A percentile compares a stretch with the other conserved stretches of the same genome.
These are phyloP conservation scores for Anticlea derivata DNA, from an alignment of 2,888 invertebrate genomes.

Conservation along the genomic window DNA sequence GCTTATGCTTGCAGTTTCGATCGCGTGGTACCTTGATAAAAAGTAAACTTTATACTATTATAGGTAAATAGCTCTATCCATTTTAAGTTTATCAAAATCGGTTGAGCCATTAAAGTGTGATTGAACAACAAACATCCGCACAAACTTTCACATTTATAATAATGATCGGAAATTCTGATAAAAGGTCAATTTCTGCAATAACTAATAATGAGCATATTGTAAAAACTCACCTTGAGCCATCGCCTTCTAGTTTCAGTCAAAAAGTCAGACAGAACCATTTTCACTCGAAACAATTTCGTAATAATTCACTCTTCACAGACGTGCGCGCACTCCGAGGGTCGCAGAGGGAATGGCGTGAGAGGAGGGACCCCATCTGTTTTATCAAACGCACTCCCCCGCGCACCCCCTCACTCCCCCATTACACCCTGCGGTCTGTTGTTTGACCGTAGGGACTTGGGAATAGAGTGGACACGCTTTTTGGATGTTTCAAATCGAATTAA, in stretches of 20 bases:
- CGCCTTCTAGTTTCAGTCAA: conserved; percentile 74
- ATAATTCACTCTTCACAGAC: conserved; percentile 33
- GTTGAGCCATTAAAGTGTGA: too few relatives aligned
- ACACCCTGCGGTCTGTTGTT: conserved; percentile 11
- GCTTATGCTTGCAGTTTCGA: too few relatives aligned
- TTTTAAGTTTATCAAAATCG: too few relatives aligned
- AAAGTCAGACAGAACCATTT: conserved; percentile 75
- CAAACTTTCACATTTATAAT: too few relatives aligned
- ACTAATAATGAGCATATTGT: too few relatives aligned
- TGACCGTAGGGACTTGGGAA: conserved; percentile 26
- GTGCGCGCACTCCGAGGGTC: conserved; percentile 42
- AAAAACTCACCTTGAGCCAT: conserved; percentile 72
- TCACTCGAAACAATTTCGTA: conserved; percentile 28
- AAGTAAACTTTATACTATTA: too few relatives aligned
- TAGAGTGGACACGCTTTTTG: conserved; percentile 21
- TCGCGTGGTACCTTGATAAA: too few relatives aligned
- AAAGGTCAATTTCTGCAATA: too few relatives aligned
- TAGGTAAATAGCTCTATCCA: too few relatives aligned
- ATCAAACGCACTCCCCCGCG: conserved; percentile 31
- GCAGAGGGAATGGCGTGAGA: conserved; percentile 56
- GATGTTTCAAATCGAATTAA: conserved; percentile 27
- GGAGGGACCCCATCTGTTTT: conserved; percentile 38
- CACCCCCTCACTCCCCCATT: conserved; percentile 25
- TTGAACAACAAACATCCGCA: too few relatives aligned
- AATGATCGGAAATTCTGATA: too few relatives aligned